Evolutionary conservation across 2,113 vertebrate genomes (phyloP).

Genomic region (Psophia crepitans): DNA sequence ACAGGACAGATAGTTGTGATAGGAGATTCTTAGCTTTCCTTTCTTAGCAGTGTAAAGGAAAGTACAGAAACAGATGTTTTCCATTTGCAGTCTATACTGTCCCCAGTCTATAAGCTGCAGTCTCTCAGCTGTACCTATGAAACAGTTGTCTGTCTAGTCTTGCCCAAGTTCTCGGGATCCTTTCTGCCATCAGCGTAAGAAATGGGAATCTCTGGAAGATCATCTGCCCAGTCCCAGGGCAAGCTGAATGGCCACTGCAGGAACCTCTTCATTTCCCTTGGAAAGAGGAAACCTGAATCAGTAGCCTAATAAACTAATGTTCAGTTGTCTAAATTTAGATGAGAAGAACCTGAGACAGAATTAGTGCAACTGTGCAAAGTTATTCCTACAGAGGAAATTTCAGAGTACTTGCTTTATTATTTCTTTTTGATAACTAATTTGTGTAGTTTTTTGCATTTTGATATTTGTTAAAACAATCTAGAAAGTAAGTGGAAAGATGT

Average conservation of each 20-base stretch:
- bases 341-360: neutral
- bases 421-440: neutral
- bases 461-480: neutral
- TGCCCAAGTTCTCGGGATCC: neutral
- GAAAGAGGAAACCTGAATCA: neutral
- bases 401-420: neutral
- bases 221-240: neutral
- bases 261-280: neutral
- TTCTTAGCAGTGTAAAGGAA: neutral
- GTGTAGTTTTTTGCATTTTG: neutral
- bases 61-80: neutral
- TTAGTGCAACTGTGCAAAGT: neutral
- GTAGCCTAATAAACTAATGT: neutral
- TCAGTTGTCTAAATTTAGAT: neutral
- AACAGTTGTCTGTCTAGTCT: neutral
- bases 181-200: neutral
- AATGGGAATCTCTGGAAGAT: neutral
- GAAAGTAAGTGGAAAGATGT: neutral
- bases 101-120: neutral
- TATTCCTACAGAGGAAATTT: neutral
- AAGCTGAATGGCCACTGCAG: neutral
- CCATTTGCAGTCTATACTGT: neutral
- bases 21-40: neutral
- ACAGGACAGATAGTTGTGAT: neutral
- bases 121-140: neutral